These are phyloP conservation scores for Pelobates cultripes DNA, from an alignment of 2,797 vertebrate species.

Conservation along the genomic window DNA sequence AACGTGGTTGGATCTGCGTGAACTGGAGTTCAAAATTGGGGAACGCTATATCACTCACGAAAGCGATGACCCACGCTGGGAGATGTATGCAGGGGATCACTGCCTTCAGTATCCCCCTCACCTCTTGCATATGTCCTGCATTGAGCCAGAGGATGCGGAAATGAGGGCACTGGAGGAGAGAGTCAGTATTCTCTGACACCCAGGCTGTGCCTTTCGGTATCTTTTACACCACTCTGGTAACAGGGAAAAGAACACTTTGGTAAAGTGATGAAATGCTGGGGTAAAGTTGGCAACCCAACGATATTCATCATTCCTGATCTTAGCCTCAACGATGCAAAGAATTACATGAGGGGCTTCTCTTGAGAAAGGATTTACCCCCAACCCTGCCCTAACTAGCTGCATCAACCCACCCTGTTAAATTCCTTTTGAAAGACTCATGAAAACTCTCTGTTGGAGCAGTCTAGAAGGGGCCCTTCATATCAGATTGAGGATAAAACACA, in stretches of 20 bases:
- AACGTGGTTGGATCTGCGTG: constrained; percentile 93
- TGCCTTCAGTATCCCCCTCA: constrained; percentile 85
- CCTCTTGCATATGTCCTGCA: constrained; percentile 71
- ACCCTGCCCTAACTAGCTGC: background rate
- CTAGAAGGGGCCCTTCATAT: constrained; percentile 9
- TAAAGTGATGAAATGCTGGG: constrained; percentile 12
- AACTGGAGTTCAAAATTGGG: constrained; percentile 87
- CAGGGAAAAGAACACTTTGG: constrained; percentile 14
- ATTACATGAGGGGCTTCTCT: no score
- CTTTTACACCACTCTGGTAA: constrained; percentile 4
- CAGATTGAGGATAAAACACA: background rate
- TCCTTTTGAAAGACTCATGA: constrained; percentile 25
- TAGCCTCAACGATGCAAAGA: background rate
- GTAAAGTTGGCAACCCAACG: constrained; percentile 26
- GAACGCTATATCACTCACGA: constrained; percentile 97
- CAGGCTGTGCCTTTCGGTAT: constrained; percentile 53
- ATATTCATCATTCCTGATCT: constrained; percentile 16
- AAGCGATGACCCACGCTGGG: constrained; percentile 93
- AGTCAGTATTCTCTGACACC: constrained; percentile 92
- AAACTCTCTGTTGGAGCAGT: constrained; percentile 38
- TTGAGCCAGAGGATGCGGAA: constrained; percentile 79
- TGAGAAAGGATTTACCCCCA: background rate
- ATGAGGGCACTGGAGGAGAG: constrained; percentile 93
- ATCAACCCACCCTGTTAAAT: background rate
- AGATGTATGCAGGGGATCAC: constrained; percentile 84